Base-by-base conservation (phyloP, 2,797 vertebrate genomes). In the Chaetodon trifasciatus region DNA sequence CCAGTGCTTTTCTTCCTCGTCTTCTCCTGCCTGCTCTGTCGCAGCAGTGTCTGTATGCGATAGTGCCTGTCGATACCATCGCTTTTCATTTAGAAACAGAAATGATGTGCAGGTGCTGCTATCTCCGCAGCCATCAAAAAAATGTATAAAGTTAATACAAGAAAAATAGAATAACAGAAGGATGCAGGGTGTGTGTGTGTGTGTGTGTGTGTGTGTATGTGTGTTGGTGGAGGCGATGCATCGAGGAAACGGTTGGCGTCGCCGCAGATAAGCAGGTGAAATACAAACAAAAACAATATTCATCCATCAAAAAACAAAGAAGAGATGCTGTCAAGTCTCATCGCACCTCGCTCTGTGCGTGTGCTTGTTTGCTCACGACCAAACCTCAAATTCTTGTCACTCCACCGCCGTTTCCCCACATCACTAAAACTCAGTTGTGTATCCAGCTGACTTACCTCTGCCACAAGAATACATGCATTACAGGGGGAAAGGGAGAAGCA, bases 201-300 rank as follows among this genome's bases (percentile, higher is more conserved):
- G 35, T 13, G 55, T 35, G 52, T 21, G 58, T 5, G 76, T 6
- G 37, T 67, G 21, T 8, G 55, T 5, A 13, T 63, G 37, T 19
- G 65, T 39, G 55, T 15, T 6, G 37, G 57, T 3, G n/a, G 56
- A 44, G 49, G 23, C 12, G 5, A 52, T 56, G 63, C 11, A n/a
- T 87, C 40, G 47, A 85, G 78, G 78, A 82, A 87, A 73, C 64
- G 56, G 70, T 61, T 70, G 75, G 64, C n/a, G 13, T 35, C 50
- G n/a, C 32, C 8, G 39, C 79, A 85, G 80, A 86, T 80, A 82
- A 83, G 83, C 78, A 68, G 62, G 67, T 78, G 76, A 89, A 82
- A 83, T 76, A 62, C 78, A 79, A 84, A 88, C 68, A 80, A 73
- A 90, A 86, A 77, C 73, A 67, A 78, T 78, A 81, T 87, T 78